These are phyloP conservation scores for Propithecus perrieri DNA, from an alignment of 2,797 vertebrate species.

Conservation along the genomic window DNA sequence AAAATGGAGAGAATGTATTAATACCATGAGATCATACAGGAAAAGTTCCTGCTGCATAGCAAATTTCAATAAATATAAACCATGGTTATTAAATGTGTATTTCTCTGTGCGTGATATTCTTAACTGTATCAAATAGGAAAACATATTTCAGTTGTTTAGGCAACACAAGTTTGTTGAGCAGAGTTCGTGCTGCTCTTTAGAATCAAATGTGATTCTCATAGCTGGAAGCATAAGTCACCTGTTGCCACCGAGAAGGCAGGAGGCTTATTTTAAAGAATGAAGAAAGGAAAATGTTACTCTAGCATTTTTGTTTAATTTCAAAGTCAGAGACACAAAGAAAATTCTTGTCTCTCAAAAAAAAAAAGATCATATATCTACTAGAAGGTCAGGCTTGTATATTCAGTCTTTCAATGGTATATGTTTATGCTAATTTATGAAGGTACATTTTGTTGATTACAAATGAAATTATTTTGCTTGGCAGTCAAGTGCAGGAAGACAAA, in stretches of 20 bases:
- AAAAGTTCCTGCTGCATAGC: neutral
- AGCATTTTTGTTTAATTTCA: slow-evolving; percentile 47
- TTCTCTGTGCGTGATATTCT: neutral
- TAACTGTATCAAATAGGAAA: slow-evolving; percentile 42
- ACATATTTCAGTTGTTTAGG: slow-evolving; percentile 28
- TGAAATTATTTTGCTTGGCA: slow-evolving; percentile 61
- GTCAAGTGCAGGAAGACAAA: slow-evolving; percentile 71
- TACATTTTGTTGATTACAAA: slow-evolving; percentile 64
- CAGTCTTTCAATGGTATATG: slow-evolving; percentile 39
- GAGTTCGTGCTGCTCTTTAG: neutral
- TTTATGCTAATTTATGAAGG: slow-evolving; percentile 66
- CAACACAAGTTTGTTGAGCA: neutral
- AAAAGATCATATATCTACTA: slow-evolving; percentile 2
- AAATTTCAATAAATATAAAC: slow-evolving; percentile 7
- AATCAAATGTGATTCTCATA: neutral
- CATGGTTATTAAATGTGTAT: neutral
- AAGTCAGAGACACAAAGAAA: neutral
- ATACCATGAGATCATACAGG: neutral
- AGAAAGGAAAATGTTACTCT: slow-evolving; percentile 40
- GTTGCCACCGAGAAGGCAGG: neutral
- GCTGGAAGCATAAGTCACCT: slow-evolving; percentile 36
- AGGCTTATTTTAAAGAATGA: slow-evolving; percentile 40
- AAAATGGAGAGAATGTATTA: neutral
- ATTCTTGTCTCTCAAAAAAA: neutral
- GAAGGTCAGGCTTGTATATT: slow-evolving; percentile 55